A percentile compares a stretch with the other conserved stretches of the same genome.
These are phyloP conservation scores for Acomys russatus DNA, from an alignment of 2,797 vertebrate species.

Conservation along the genomic window DNA sequence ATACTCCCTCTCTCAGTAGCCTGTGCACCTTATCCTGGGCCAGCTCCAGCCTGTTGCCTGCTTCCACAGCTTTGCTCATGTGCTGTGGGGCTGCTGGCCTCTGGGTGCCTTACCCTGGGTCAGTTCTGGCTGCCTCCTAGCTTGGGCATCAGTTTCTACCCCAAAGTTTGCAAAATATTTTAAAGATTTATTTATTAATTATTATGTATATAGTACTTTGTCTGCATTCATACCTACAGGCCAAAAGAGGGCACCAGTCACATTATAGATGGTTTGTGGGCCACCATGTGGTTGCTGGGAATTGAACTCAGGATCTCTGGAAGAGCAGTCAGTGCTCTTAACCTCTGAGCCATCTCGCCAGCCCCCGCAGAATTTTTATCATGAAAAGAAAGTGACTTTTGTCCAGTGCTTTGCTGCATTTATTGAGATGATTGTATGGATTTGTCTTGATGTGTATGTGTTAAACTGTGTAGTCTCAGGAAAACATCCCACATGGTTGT, in stretches of 20 bases:
- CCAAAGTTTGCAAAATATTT: not conserved
- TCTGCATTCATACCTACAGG: too few relatives aligned
- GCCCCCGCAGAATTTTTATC: not conserved
- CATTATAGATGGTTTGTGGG: too few relatives aligned
- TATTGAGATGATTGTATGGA: not conserved
- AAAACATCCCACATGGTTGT: not conserved
- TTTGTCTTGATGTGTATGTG: not conserved
- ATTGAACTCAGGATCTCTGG: too few relatives aligned
- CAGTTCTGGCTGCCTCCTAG: not conserved
- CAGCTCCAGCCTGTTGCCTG: not conserved
- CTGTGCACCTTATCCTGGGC: not conserved
- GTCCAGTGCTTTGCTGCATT: not conserved
- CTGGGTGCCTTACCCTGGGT: not conserved
- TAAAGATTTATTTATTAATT: too few relatives aligned
- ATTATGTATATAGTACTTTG: too few relatives aligned
- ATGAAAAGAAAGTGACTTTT: not conserved
- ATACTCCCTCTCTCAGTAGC: not conserved
- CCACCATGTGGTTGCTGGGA: too few relatives aligned
- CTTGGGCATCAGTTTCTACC: not conserved
- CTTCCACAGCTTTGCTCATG: not conserved
- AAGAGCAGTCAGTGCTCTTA: too few relatives aligned
- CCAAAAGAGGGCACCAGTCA: too few relatives aligned
- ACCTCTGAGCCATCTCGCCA: too few relatives aligned
- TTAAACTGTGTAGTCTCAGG: not conserved
- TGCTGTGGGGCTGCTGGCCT: not conserved